Evolutionary conservation across 2,113 vertebrate genomes (phyloP), one percentile per base, ranked within the genome.

Genomic region (Pyrgilauda ruficollis): DNA sequence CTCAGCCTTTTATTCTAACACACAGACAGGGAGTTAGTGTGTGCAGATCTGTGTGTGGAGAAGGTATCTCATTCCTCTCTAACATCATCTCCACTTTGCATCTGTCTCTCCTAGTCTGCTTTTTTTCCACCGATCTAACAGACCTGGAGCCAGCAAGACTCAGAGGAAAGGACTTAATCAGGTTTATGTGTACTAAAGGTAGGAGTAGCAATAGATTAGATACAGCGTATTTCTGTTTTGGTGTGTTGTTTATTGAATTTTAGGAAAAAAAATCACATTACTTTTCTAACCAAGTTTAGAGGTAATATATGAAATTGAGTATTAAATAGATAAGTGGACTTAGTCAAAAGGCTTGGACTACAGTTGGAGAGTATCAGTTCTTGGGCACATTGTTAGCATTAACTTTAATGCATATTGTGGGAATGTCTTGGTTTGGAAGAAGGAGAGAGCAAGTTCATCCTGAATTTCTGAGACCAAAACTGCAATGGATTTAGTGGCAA

Each of bases 41-140:
- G 98, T 98, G 98, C 98, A 97, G 98, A 98, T 98, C 98, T 99
- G 98, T 98, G 99, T 98, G 98, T 98, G 98, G 99, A 99, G 99
- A 99, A 99, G 99, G 99, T 99, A 99, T 99, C 99, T 99, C 98
- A 98, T 99, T 99, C 99, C 99, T 99, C 99, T 99, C 99, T 98
- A 99, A 99, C 99, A 99, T 99, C 99, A 99, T 99, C 99, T 99
- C 99, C 99, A 99, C 99, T 99, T 98, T 99, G 99, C 99, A 99
- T 99, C 99, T 99, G 99, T 99, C 99, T 99, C 98, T 99, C 98
- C 98, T 98, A 99, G 99, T 99, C 99, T 99, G 98, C 99, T 98
- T 99, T 98, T 99, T 98, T 98, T 98, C 97, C 99, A 98, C 98
- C 98, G 98, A 99, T 98, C 99, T 98, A 98, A 98, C 98, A 98